phyloP scores from a whole-genome alignment of 1,140 invertebrate species.

The Thaumatotibia leucotreta region DNA sequence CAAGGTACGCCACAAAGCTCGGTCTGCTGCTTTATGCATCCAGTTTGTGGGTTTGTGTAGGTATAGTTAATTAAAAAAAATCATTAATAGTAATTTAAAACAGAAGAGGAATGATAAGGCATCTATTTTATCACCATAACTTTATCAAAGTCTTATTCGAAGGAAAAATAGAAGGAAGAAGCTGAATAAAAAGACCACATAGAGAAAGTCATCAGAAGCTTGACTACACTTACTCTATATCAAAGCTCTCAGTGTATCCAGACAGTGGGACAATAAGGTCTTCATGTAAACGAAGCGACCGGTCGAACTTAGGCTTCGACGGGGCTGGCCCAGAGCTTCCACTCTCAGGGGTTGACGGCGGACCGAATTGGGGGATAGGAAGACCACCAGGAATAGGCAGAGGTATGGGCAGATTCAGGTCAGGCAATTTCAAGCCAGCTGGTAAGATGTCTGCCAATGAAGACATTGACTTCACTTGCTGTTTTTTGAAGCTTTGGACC shows the following conservation, averaged over 20 bases:
- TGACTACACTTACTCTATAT: background rate
- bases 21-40: no score
- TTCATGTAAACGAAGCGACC: background rate
- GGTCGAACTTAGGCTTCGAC: background rate
- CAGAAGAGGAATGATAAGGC: no score
- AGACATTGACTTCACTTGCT: background rate
- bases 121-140: no score
- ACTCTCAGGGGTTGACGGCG: background rate
- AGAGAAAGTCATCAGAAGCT: no score
- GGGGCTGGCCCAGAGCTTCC: background rate
- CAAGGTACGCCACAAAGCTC: no score
- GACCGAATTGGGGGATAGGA: background rate
- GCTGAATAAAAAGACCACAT: no score
- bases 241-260: background rate
- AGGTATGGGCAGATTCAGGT: background rate
- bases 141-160: no score
- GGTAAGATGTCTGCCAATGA: background rate
- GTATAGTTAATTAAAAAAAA: no score
- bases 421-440: background rate
- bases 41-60: no score
- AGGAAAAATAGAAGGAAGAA: no score
- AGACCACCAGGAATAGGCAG: background rate
- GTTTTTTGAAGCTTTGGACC: background rate
- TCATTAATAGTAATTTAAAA: no score
- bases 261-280: background rate